phyloP scores from a whole-genome alignment of 2,113 vertebrate genomes.

The Tapirus terrestris region DNA sequence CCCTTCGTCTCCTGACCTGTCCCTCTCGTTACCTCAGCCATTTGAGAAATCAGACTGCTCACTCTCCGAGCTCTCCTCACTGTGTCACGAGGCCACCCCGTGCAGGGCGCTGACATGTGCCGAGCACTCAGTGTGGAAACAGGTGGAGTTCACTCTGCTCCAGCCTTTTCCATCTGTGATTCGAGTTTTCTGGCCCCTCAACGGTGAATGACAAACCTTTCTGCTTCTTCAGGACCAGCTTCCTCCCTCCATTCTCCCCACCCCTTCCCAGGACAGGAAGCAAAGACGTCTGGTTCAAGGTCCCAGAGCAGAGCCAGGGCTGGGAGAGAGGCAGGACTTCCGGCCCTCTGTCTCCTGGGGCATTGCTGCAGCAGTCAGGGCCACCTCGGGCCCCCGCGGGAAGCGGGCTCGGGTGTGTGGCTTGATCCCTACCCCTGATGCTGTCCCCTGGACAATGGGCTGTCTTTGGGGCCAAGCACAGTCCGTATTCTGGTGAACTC shows the following conservation, averaged over 20 bases:
- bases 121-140: not conserved
- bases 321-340: not conserved
- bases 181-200: not conserved
- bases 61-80: not conserved
- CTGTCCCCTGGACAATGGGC: not conserved
- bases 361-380: not conserved
- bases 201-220: not conserved
- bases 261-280: not conserved
- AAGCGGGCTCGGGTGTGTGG: not conserved
- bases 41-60: not conserved
- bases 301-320: not conserved
- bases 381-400: not conserved
- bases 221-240: not conserved
- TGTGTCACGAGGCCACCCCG: not conserved
- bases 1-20: not conserved
- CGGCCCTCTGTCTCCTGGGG: not conserved
- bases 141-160: not conserved
- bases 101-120: not conserved
- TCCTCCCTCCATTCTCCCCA: not conserved
- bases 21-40: not conserved
- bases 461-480: not conserved
- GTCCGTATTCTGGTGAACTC: not conserved
- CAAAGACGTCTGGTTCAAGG: conserved; percentile 4
- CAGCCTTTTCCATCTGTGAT: not conserved
- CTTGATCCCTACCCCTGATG: not conserved